A percentile compares a stretch with the other conserved stretches of the same genome.
Conservation (phyloP, 2,113 vertebrate genomes). For the Dipodomys spectabilis region DNA sequence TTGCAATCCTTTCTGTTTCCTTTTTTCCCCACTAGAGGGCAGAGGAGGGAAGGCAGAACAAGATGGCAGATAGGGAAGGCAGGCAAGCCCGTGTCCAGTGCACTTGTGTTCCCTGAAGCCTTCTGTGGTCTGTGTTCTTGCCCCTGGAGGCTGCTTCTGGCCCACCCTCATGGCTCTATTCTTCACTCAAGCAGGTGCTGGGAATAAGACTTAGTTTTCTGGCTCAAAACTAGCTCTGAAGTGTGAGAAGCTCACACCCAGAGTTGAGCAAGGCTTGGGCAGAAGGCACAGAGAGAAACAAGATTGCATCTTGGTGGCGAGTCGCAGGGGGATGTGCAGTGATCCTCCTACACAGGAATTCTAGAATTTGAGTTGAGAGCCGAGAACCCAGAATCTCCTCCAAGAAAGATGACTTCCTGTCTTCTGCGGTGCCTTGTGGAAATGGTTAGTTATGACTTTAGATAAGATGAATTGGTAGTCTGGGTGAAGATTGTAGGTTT, state of each 20-base stretch:
- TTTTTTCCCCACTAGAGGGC: background rate
- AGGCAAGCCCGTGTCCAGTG: background rate
- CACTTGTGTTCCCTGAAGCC: too few relatives aligned
- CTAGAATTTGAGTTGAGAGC: background rate
- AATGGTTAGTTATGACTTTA: background rate
- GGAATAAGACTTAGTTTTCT: background rate
- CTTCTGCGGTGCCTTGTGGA: background rate
- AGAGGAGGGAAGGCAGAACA: background rate
- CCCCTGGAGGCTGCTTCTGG: rapidly evolving
- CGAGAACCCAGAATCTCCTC: background rate
- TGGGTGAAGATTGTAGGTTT: background rate
- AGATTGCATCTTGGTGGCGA: rapidly evolving
- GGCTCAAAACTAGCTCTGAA: background rate
- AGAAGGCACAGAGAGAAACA: rapidly evolving
- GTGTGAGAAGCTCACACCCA: rapidly evolving
- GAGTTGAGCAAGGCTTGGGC: background rate
- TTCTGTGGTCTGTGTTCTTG: rapidly evolving
- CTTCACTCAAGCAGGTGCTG: background rate
- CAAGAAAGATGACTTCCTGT: background rate
- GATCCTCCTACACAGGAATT: background rate
- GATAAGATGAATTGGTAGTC: background rate
- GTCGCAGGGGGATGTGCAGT: background rate
- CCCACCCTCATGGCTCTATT: rapidly evolving
- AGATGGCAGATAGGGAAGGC: too few relatives aligned
- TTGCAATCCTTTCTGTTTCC: background rate